Conservation (phyloP, 2,797 vertebrate genomes). For the Scomberomorus guttatus region DNA sequence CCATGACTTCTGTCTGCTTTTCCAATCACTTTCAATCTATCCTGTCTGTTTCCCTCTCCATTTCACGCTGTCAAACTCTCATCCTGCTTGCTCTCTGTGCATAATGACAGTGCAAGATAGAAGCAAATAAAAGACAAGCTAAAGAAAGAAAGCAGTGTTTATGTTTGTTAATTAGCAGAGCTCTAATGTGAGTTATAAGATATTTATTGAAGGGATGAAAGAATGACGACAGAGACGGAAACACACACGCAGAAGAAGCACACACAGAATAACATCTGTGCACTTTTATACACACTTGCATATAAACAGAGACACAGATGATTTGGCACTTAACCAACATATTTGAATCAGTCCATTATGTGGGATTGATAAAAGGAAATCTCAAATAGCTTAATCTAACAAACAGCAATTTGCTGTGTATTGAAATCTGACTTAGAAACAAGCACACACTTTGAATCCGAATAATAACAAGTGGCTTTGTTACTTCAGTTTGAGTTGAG, state of each 20-base stretch:
- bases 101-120: neutral
- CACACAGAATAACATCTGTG: neutral
- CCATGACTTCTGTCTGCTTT: slow-evolving; percentile 34
- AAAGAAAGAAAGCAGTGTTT: slow-evolving; percentile 28
- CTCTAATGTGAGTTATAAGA: slow-evolving; percentile 34
- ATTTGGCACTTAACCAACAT: slow-evolving; percentile 40
- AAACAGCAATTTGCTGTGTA: slow-evolving; percentile 25
- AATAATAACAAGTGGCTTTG: slow-evolving; percentile 22
- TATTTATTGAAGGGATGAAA: slow-evolving; percentile 31
- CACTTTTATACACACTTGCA: slow-evolving; percentile 2
- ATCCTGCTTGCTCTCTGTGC: neutral
- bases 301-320: slow-evolving; percentile 16
- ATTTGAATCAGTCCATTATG: slow-evolving; percentile 38
- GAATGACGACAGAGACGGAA: neutral
- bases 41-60: slow-evolving; percentile 4
- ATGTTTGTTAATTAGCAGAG: slow-evolving; percentile 43
- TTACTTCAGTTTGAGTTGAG: slow-evolving; percentile 29
- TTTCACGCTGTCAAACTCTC: neutral
- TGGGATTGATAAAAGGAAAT: slow-evolving; percentile 30
- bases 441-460: neutral
- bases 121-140: slow-evolving; percentile 14
- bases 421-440: slow-evolving; percentile 30
- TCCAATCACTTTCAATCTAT: slow-evolving; percentile 31
- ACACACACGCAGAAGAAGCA: slow-evolving; percentile 1
- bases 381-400: slow-evolving; percentile 28